These are phyloP conservation scores for Alsophila aescularia DNA, from an alignment of 2,888 invertebrate genomes.

Conservation along the genomic window DNA sequence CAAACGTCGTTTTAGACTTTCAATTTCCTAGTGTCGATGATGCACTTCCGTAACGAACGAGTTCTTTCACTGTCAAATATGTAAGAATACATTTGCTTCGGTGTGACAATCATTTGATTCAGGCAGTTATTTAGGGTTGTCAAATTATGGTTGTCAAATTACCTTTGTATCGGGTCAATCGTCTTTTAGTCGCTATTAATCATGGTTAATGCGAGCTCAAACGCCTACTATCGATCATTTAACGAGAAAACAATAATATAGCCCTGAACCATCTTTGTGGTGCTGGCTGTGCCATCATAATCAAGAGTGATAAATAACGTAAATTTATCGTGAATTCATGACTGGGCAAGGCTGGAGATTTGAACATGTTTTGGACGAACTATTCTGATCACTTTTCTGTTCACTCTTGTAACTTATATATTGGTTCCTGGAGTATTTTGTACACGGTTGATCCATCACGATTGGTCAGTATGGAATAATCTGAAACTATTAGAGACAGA, in stretches of 20 bases:
- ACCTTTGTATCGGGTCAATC: constrained; percentile 55
- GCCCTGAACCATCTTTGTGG: constrained; percentile 31
- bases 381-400: constrained; percentile 6
- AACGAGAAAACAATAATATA: constrained; percentile 38
- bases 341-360: constrained; percentile 20
- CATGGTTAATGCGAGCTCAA: constrained; percentile 45
- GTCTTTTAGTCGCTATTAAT: constrained; percentile 56
- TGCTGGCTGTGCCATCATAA: constrained; percentile 26
- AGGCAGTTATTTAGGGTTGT: constrained; percentile 52
- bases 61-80: too few relatives aligned
- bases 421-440: too few relatives aligned
- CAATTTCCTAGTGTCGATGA: too few relatives aligned
- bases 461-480: too few relatives aligned
- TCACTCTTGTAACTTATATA: constrained; percentile 5
- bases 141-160: constrained; percentile 62
- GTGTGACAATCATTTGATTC: constrained; percentile 39
- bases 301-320: constrained; percentile 24
- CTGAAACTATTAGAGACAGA: too few relatives aligned
- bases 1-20: too few relatives aligned
- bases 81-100: constrained; percentile 13
- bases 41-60: too few relatives aligned
- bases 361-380: constrained; percentile 21
- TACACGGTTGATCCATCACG: too few relatives aligned
- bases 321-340: constrained; percentile 18
- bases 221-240: constrained; percentile 50